Evolutionary conservation across 2,888 invertebrate genomes (phyloP).

Genomic region (Sthenelais limicola): DNA sequence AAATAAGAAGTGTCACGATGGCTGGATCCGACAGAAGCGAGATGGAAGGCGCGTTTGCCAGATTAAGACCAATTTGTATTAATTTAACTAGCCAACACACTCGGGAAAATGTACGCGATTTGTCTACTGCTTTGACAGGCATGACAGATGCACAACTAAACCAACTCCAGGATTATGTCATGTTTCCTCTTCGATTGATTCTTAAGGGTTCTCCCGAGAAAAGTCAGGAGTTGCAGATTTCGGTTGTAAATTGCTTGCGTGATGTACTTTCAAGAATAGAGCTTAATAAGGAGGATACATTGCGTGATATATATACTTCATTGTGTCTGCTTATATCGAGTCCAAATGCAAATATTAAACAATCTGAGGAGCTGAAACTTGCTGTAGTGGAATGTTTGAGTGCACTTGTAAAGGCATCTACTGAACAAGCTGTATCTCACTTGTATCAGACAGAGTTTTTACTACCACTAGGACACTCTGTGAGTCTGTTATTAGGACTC

Average conservation of each 20-base stretch:
- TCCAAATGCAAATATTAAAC: constrained; percentile 51
- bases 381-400: constrained; percentile 57
- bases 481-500: constrained; percentile 59
- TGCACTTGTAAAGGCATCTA: constrained; percentile 53
- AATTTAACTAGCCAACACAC: constrained; percentile 56
- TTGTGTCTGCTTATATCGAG: constrained; percentile 56
- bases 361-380: constrained; percentile 60
- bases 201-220: constrained; percentile 54
- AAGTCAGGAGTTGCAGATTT: constrained; percentile 57
- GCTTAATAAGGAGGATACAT: constrained; percentile 56
- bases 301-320: constrained; percentile 60
- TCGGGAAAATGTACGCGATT: constrained; percentile 52
- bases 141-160: constrained; percentile 54
- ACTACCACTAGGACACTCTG: constrained; percentile 63
- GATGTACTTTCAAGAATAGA: constrained; percentile 52
- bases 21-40: too few species aligned
- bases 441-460: constrained; percentile 58
- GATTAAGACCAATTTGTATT: constrained; percentile 58
- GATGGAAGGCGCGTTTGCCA: constrained; percentile 51
- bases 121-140: constrained; percentile 46
- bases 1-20: too few species aligned
- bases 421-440: constrained; percentile 51
- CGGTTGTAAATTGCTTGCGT: constrained; percentile 57
- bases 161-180: constrained; percentile 62
- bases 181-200: constrained; percentile 60